These are phyloP conservation scores for Ctenodactylus gundi DNA, from an alignment of 2,113 vertebrate species.

Conservation along the genomic window DNA sequence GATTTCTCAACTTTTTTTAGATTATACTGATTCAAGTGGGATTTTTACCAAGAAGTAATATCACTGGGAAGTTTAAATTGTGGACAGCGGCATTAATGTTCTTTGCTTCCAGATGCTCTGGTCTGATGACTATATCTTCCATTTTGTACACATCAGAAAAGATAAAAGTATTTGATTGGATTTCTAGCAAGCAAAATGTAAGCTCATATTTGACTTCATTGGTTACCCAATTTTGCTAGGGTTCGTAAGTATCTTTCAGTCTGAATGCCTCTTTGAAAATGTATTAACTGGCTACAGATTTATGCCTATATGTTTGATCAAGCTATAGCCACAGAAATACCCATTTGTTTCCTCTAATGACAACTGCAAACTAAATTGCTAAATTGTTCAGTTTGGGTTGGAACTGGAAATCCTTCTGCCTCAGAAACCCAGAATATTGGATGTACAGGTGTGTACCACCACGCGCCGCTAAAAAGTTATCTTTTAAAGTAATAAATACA, in stretches of 20 bases:
- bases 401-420: neutral
- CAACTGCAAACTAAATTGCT: neutral
- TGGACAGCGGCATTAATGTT: neutral
- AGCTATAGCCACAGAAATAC: rapidly evolving
- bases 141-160: neutral
- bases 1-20: neutral
- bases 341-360: neutral
- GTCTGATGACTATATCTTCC: neutral
- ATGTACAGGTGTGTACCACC: neutral
- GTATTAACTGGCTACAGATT: neutral
- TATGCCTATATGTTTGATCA: neutral
- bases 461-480: neutral
- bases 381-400: neutral
- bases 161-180: neutral
- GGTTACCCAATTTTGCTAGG: neutral
- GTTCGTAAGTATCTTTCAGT: neutral
- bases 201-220: neutral
- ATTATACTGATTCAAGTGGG: neutral
- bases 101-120: neutral
- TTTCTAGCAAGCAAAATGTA: neutral
- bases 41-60: neutral
- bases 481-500: neutral
- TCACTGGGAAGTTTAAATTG: neutral
- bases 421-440: neutral
- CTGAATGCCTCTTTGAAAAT: slow-evolving; percentile 5